Percentiles rank a stretch among this genome's conserved stretches.
phyloP scores from a whole-genome alignment of 1,140 invertebrate genomes.

The Drosophila yakuba region DNA sequence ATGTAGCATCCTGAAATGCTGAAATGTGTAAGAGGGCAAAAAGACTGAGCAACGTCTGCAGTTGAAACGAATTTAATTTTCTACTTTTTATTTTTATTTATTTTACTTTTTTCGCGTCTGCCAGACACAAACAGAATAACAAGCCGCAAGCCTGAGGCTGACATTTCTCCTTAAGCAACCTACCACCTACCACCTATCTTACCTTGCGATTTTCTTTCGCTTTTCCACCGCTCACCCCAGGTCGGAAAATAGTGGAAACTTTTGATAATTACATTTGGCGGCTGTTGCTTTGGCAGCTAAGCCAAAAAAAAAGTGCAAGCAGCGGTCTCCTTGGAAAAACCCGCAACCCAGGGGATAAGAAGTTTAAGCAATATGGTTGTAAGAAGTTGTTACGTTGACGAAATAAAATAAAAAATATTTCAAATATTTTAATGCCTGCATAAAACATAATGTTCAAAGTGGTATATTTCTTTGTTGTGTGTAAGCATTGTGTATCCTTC shows the following conservation, averaged over 20 bases:
- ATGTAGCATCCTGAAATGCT: constrained; percentile 1
- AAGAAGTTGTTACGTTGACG: background rate
- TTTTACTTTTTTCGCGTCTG: constrained; percentile 38
- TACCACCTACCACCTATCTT: constrained; percentile 16
- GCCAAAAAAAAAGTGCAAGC: constrained; percentile 13
- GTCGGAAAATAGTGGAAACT: constrained; percentile 72
- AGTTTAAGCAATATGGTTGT: constrained; percentile 11
- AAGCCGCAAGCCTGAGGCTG: constrained; percentile 58
- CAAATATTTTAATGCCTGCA: background rate
- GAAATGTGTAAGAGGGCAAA: constrained; percentile 23
- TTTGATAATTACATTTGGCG: constrained; percentile 80
- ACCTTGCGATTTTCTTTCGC: constrained; percentile 4
- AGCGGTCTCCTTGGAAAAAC: constrained; percentile 1
- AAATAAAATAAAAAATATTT: background rate
- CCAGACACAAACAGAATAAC: constrained; percentile 60
- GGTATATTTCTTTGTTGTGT: background rate
- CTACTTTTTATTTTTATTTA: constrained; percentile 63
- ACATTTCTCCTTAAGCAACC: constrained; percentile 51
- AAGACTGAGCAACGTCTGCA: constrained; percentile 73
- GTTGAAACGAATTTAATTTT: constrained; percentile 81
- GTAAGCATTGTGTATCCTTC: background rate
- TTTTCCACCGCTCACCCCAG: constrained; percentile 19
- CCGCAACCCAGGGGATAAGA: constrained; percentile 14
- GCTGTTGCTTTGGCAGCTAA: constrained; percentile 63
- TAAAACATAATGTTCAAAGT: background rate